phyloP scores from a whole-genome alignment of 2,888 invertebrate genomes.

The Melangyna quadrimaculata region DNA sequence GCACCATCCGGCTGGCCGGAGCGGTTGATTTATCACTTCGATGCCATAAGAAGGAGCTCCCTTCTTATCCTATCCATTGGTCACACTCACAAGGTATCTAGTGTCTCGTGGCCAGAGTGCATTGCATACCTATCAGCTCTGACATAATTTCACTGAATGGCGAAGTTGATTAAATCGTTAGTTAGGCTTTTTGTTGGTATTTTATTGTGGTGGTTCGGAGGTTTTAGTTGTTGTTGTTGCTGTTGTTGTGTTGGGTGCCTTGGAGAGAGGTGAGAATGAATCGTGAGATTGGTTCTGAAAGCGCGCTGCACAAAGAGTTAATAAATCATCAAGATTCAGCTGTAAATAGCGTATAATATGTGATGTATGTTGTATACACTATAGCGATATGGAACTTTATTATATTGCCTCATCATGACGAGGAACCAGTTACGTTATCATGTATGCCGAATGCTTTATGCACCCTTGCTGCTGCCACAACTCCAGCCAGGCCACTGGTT shows the following conservation, averaged over 20 bases:
- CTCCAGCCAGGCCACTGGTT: conserved; percentile 54
- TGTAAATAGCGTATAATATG: not conserved
- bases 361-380: conserved; percentile 21
- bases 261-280: conserved; percentile 48
- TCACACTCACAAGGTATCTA: conserved; percentile 10
- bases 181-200: conserved; percentile 41
- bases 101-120: not conserved
- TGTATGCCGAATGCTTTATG: conserved; percentile 7
- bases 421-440: conserved; percentile 44
- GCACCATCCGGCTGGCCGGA: conserved; percentile 3
- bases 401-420: conserved; percentile 39
- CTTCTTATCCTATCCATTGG: conserved; percentile 3
- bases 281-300: conserved; percentile 63
- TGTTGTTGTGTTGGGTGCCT: no score
- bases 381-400: conserved; percentile 43
- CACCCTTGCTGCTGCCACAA: not conserved
- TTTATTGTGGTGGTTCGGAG: not conserved
- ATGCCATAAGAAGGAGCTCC: not conserved
- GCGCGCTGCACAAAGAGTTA: conserved; percentile 33
- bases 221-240: not conserved
- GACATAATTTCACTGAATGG: conserved; percentile 68
- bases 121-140: conserved; percentile 40
- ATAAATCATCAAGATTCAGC: conserved; percentile 61
- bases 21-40: conserved; percentile 47
- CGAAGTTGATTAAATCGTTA: conserved; percentile 67